Conservation (phyloP, 1,140 invertebrate genomes). For the Drosophila navojoa region DNA sequence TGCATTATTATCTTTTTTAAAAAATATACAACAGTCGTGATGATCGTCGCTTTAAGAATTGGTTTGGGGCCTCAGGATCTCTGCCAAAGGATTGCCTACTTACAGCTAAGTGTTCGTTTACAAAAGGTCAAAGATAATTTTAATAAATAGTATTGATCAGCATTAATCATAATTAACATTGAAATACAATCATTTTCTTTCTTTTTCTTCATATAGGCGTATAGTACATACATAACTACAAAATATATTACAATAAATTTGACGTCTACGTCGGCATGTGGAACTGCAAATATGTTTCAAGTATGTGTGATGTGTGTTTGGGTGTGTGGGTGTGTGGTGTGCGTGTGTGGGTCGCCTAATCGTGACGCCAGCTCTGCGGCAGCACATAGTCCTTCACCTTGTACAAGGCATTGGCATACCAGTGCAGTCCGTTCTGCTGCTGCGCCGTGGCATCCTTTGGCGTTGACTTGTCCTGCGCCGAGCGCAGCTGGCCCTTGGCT, state of each 20-base stretch:
- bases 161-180: constrained; percentile 76
- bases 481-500: constrained; percentile 53
- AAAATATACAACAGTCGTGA: constrained; percentile 72
- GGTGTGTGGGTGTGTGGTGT: background rate
- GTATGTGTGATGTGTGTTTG: background rate
- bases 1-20: constrained; percentile 57
- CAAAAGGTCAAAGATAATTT: constrained; percentile 52
- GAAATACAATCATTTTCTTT: constrained; percentile 64
- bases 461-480: constrained; percentile 44
- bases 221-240: constrained; percentile 68
- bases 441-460: constrained; percentile 46
- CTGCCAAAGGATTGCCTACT: constrained; percentile 70
- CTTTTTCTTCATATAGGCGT: constrained; percentile 38
- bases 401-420: constrained; percentile 93
- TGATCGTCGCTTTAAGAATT: constrained; percentile 30
- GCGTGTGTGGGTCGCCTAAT: constrained; percentile 37
- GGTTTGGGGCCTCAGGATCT: constrained; percentile 37
- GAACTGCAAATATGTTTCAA: constrained; percentile 26
- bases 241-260: constrained; percentile 72
- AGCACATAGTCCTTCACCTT: constrained; percentile 88
- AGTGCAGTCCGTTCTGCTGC: constrained; percentile 89
- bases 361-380: constrained; percentile 85
- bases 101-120: constrained; percentile 64
- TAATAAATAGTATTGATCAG: constrained; percentile 74
- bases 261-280: constrained; percentile 36